These are phyloP conservation scores for Serilophus lunatus DNA, from an alignment of 2,113 vertebrate species.

Conservation along the genomic window DNA sequence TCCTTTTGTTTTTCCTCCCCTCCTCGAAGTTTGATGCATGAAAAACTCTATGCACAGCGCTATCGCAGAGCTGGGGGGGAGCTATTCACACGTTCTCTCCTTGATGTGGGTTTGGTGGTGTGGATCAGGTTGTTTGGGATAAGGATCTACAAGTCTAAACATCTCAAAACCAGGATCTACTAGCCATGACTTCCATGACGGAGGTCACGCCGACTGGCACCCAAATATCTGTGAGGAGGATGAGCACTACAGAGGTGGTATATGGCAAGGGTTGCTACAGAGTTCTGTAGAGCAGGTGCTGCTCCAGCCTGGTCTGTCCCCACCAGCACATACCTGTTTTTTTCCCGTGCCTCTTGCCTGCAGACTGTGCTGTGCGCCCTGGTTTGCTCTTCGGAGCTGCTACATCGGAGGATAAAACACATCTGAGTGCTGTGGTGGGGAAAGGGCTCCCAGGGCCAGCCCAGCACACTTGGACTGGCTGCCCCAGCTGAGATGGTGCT, in stretches of 20 bases:
- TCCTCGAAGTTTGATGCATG: background rate
- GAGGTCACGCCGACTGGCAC: background rate
- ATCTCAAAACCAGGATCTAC: background rate
- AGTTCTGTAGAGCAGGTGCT: background rate
- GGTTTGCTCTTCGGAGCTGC: slow-evolving; percentile 50
- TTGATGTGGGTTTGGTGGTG: fast-evolving
- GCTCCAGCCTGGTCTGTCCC: background rate
- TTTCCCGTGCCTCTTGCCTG: slow-evolving; percentile 36
- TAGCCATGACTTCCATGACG: too few species aligned
- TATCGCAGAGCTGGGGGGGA: background rate
- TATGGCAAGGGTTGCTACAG: background rate
- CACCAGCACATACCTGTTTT: slow-evolving; percentile 35
- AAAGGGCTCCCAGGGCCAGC: background rate
- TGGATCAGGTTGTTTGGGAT: background rate
- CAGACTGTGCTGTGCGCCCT: slow-evolving; percentile 51
- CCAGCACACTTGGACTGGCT: background rate
- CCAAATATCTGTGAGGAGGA: background rate
- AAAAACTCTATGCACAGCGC: background rate
- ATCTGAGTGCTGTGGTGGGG: background rate
- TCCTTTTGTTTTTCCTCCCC: background rate
- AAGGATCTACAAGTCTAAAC: background rate
- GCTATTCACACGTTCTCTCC: background rate
- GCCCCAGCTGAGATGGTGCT: background rate
- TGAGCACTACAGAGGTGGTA: background rate
- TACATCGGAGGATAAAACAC: background rate